These are phyloP conservation scores for Phymanthus crucifer DNA, from an alignment of 92 coral and sea anemone species.

Conservation along the genomic window DNA sequence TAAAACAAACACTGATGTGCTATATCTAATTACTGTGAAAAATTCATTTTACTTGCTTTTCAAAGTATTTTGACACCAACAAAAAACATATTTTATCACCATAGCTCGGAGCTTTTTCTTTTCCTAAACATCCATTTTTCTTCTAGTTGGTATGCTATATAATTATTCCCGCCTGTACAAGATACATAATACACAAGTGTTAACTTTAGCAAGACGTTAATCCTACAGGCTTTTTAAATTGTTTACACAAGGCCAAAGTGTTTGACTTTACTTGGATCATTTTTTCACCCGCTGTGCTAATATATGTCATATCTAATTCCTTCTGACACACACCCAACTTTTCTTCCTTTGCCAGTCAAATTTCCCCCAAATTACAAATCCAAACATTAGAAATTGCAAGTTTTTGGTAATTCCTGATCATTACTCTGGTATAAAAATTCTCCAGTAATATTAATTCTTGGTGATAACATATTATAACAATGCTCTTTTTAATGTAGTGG, in stretches of 20 bases:
- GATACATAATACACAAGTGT: not conserved
- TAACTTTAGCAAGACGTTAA: not conserved
- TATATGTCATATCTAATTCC: not conserved
- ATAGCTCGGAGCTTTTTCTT: too few species aligned
- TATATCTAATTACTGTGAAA: too few species aligned
- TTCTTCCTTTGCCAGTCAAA: not conserved
- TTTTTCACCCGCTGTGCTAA: not conserved
- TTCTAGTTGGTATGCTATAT: not conserved
- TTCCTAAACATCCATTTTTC: too few species aligned
- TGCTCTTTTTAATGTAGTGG: not conserved
- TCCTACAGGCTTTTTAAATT: not conserved
- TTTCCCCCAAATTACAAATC: not conserved
- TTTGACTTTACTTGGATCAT: not conserved
- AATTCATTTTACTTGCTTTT: too few species aligned
- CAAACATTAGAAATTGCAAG: not conserved
- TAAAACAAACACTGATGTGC: too few species aligned
- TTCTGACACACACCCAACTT: not conserved
- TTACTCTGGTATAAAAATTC: not conserved
- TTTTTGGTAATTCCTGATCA: not conserved
- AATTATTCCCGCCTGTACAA: not conserved
- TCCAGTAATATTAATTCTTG: not conserved
- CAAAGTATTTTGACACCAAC: too few species aligned
- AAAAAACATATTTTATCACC: too few species aligned
- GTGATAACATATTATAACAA: not conserved
- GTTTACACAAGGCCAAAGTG: constrained; percentile 8